phyloP scores from a whole-genome alignment of 1,140 invertebrate genomes.

The Oppia nitens region DNA sequence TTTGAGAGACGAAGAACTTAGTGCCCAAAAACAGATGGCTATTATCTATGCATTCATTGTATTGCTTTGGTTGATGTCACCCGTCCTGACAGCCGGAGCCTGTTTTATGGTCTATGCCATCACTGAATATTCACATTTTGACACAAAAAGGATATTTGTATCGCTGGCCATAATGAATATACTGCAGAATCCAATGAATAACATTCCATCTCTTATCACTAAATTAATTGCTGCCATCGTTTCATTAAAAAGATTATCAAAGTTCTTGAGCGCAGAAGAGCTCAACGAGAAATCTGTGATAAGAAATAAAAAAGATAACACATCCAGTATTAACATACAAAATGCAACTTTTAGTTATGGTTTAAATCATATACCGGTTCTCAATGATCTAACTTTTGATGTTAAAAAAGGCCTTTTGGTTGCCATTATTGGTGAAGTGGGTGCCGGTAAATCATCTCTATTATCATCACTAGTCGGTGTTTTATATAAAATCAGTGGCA shows the following conservation, averaged over 20 bases:
- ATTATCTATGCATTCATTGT: conserved; percentile 47
- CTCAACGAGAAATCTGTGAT: background rate
- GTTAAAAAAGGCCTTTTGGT: conserved; percentile 27
- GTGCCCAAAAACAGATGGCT: conserved; percentile 30
- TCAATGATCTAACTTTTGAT: conserved; percentile 22
- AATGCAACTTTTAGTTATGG: background rate
- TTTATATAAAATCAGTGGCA: conserved; percentile 31
- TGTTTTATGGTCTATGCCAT: conserved; percentile 26
- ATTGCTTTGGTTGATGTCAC: conserved; percentile 87
- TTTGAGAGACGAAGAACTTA: conserved; percentile 30
- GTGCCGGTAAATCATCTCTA: conserved; percentile 38
- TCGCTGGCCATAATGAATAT: conserved; percentile 31
- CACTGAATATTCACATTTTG: conserved; percentile 34
- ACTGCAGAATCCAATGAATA: background rate
- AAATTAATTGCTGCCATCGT: background rate
- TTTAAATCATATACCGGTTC: background rate
- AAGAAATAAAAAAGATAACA: background rate
- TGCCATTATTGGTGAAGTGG: conserved; percentile 35
- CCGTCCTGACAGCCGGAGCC: conserved; percentile 61
- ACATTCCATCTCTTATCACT: background rate
- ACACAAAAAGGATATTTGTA: conserved; percentile 44
- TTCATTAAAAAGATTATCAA: background rate
- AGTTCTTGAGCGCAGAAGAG: background rate
- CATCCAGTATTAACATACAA: background rate
- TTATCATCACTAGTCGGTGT: conserved; percentile 38